Percentiles rank a stretch among this genome's conserved stretches.
Conservation (phyloP, 2,888 invertebrate species). For the Pollenia angustigena region DNA sequence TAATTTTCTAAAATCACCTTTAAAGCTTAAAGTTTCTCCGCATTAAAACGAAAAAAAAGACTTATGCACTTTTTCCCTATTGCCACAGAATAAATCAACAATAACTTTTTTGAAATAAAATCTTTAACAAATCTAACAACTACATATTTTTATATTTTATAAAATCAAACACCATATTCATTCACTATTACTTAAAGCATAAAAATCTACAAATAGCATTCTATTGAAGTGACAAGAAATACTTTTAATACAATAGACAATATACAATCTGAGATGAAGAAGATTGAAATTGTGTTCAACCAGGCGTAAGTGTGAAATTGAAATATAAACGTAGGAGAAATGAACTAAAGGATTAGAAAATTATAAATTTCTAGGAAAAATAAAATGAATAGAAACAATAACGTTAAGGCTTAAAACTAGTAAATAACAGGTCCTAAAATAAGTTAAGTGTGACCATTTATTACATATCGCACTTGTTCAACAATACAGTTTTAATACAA, state of each 20-base stretch:
- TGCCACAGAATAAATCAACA: no score
- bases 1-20: no score
- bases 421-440: background rate
- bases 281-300: slow-evolving; percentile 48
- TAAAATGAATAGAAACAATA: background rate
- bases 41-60: no score
- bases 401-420: background rate
- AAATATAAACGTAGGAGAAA: slow-evolving; percentile 34
- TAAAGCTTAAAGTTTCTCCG: no score
- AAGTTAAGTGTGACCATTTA: background rate
- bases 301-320: slow-evolving; percentile 56
- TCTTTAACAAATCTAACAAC: no score
- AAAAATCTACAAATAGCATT: background rate
- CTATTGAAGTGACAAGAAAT: background rate
- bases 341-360: slow-evolving; percentile 35
- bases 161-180: background rate
- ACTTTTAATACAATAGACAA: slow-evolving; percentile 2
- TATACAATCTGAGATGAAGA: background rate
- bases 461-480: background rate
- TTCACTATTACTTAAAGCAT: background rate
- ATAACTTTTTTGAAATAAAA: no score
- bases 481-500: background rate
- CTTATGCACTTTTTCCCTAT: no score
- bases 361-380: slow-evolving; percentile 3
- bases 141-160: no score